phyloP scores from a whole-genome alignment of 2,113 vertebrate species.

The Platysteira castanea region DNA sequence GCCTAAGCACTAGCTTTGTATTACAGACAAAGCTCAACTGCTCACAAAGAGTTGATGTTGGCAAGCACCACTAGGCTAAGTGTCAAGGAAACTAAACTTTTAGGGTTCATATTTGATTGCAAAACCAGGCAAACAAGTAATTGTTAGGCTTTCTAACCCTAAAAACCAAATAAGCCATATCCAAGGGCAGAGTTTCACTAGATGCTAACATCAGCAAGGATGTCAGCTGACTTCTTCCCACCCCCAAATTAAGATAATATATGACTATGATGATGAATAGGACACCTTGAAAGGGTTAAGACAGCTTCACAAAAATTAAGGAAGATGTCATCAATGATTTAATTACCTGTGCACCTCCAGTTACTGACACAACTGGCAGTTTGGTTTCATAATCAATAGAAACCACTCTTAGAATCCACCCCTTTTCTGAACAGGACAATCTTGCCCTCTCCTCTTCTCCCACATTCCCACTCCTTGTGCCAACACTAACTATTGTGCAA shows the following conservation, averaged over 20 bases:
- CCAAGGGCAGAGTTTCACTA: background rate
- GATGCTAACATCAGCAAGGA: background rate
- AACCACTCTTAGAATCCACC: background rate
- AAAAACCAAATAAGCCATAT: background rate
- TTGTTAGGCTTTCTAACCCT: background rate
- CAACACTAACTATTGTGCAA: slow-evolving; percentile 11
- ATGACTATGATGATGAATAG: background rate
- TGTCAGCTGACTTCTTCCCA: background rate
- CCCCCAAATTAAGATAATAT: background rate
- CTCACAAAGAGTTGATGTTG: background rate
- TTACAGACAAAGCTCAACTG: background rate
- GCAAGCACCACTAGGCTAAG: background rate
- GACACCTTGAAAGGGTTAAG: background rate
- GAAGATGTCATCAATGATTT: background rate
- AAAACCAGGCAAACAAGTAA: background rate
- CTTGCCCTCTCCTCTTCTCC: background rate
- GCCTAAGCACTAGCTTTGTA: background rate
- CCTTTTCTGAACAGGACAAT: background rate
- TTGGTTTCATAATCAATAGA: background rate
- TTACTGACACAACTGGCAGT: background rate
- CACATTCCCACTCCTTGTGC: background rate
- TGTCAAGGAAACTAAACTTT: background rate
- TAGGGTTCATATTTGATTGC: background rate
- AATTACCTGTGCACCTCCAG: background rate
- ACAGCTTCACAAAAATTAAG: background rate